Evolutionary conservation across 2,888 invertebrate species (phyloP), one percentile per base, ranked within the genome.

Genomic region (Phortica okadai): DNA sequence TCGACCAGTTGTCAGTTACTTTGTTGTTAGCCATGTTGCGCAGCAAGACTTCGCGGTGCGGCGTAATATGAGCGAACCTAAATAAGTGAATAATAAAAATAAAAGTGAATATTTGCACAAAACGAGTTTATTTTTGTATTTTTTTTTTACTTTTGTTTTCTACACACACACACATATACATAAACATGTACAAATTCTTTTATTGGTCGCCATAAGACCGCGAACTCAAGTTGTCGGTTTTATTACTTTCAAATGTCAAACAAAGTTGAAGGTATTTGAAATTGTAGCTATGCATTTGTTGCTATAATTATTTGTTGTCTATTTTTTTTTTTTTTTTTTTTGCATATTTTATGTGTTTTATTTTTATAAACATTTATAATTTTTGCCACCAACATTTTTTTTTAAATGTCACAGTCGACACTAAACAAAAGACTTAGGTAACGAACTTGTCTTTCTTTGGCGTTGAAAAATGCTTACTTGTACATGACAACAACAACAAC

Each of bases 171-270:
- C 50, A 50, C 50, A 11, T 6, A 8, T 6, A 8, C 8, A 50
- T 6, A 50, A 2, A 50, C 50, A 50, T 50, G 50, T 14, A 50
- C 50, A 50, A 50, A 50, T 8, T 50, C 14, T 8, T 6, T 2
- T 50, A 14, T 50, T 14, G 14, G 21, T 21, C 21, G 21, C 21
- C 21, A 21, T 21, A 21, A 21, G 50, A 11, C 14, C 10, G 50
- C 50, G 50, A 33, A 33, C 33, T 33, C 33, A 33, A 76, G 67
- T 4, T 78, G 75, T 50, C 67, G 58, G 69, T 21, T 73, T 77
- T 80, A 74, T 83, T 82, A 85, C 85, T 85, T 85, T 85, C 85
- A 85, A 85, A 85, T 87, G 85, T 83, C 85, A 85, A 84, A 78
- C 73, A 80, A 82, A 85, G 85, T 85, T 85, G 85, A 85, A 85